Conservation (phyloP, 35 echinoderm and acorn worm genomes). For the Lytechinus variegatus region DNA sequence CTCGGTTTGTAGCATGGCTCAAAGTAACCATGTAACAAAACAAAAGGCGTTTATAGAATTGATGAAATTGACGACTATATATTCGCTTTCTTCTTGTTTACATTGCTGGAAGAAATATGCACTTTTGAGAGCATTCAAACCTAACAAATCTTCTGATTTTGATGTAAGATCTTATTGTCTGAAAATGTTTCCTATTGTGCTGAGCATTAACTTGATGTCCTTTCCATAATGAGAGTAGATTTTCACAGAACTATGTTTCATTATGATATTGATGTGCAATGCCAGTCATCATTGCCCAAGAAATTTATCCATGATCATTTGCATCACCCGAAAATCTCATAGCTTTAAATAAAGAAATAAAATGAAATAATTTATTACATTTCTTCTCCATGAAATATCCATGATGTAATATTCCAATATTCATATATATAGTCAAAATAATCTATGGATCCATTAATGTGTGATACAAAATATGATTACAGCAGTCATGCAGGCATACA, state of each 20-base stretch:
- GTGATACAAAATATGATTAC: not conserved
- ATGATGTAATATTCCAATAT: not conserved
- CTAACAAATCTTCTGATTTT: too few relatives aligned
- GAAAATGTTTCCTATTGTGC: not conserved
- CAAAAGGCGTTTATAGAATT: not conserved
- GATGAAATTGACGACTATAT: too few relatives aligned
- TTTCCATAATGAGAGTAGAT: not conserved
- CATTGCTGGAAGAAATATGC: too few relatives aligned
- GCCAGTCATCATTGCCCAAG: not conserved
- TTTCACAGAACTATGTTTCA: not conserved
- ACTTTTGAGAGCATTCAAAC: too few relatives aligned
- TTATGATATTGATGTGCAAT: not conserved
- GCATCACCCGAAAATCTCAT: not conserved
- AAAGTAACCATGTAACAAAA: not conserved
- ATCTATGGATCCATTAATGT: not conserved
- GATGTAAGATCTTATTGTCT: too few relatives aligned
- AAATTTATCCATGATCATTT: not conserved
- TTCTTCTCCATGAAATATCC: not conserved
- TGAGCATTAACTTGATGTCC: too few relatives aligned
- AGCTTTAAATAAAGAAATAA: not conserved
- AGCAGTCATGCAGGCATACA: too few relatives aligned
- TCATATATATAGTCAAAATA: not conserved
- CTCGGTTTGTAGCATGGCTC: not conserved
- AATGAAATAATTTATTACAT: not conserved
- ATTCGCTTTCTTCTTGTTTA: too few relatives aligned